These are phyloP conservation scores for Pseudorhombus dupliciocellatus DNA, from an alignment of 2,113 vertebrate species.

Conservation along the genomic window DNA sequence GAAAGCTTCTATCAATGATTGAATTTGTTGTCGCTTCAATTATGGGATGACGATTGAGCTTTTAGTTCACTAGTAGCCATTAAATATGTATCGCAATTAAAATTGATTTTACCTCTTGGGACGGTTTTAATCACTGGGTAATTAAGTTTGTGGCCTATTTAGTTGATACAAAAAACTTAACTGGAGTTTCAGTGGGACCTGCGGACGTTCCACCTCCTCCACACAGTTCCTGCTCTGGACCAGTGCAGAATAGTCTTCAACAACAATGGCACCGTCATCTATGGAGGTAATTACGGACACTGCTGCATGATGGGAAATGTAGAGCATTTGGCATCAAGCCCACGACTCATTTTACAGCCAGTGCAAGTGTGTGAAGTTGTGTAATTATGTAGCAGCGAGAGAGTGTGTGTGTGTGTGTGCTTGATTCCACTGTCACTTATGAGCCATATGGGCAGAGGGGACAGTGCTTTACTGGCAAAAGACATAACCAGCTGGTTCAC, in stretches of 20 bases:
- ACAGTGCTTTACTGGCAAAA: slow-evolving; percentile 50
- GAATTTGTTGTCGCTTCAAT: slow-evolving; percentile 13
- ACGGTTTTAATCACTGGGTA: slow-evolving; percentile 29
- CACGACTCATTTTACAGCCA: slow-evolving; percentile 24
- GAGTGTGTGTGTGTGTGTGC: slow-evolving; percentile 41
- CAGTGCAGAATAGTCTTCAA: slow-evolving; percentile 99
- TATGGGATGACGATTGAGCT: slow-evolving; percentile 16
- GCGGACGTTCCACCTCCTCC: slow-evolving; percentile 95
- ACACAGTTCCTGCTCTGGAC: slow-evolving; percentile 97
- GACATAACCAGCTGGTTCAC: slow-evolving; percentile 63
- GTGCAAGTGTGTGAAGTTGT: slow-evolving; percentile 40
- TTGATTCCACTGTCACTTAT: slow-evolving; percentile 31
- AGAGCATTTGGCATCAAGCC: slow-evolving; percentile 8
- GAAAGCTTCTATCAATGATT: not conserved
- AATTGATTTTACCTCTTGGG: slow-evolving; percentile 29
- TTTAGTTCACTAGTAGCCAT: slow-evolving; percentile 46
- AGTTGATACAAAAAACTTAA: slow-evolving; percentile 77
- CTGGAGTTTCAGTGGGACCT: slow-evolving; percentile 90
- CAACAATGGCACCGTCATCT: slow-evolving; percentile 97
- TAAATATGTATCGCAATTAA: slow-evolving; percentile 57
- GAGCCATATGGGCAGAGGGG: slow-evolving; percentile 63
- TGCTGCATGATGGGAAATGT: slow-evolving; percentile 10
- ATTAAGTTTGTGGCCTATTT: slow-evolving; percentile 9
- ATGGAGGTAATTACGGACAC: slow-evolving; percentile 88
- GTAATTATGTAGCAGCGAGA: slow-evolving; percentile 37